Evolutionary conservation across 1,140 invertebrate species (phyloP).

Genomic region (Pygmarrhopalites habei): DNA sequence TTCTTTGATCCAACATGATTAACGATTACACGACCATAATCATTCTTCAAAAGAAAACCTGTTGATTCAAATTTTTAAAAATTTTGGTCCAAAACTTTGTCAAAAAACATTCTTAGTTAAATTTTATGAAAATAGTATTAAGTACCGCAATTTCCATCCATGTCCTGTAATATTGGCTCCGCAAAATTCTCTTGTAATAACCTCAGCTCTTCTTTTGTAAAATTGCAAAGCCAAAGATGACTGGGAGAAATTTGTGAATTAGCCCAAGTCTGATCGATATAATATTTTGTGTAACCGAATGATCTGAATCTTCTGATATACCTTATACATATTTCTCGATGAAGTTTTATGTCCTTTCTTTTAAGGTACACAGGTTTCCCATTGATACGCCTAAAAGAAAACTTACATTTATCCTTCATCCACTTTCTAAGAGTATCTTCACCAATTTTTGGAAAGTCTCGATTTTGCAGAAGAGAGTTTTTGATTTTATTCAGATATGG

Average conservation of each 20-base stretch:
- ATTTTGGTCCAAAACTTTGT: not conserved
- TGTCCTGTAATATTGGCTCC: too few relatives aligned
- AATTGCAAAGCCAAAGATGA: conserved; percentile 3
- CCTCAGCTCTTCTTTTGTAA: not conserved
- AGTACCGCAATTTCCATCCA: conserved; percentile 8
- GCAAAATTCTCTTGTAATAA: not conserved
- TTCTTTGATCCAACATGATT: conserved; percentile 16
- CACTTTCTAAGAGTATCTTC: not conserved
- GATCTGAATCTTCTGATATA: not conserved
- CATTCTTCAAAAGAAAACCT: conserved; percentile 12
- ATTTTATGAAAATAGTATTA: not conserved
- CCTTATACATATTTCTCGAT: conserved; percentile 17
- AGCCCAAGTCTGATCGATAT: conserved; percentile 19
- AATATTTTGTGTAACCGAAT: conserved; percentile 5
- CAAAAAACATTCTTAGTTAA: not conserved
- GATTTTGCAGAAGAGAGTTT: not conserved
- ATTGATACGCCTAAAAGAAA: conserved; percentile 10
- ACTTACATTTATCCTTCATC: conserved; percentile 8
- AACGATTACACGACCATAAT: conserved; percentile 13
- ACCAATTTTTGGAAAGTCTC: not conserved
- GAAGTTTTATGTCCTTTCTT: conserved; percentile 15
- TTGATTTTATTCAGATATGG: conserved; percentile 2
- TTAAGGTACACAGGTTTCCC: conserved; percentile 19
- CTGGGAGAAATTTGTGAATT: not conserved
- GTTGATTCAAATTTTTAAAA: not conserved